Conservation (phyloP, 2,888 invertebrate species). For the Ypsolopha sequella region DNA sequence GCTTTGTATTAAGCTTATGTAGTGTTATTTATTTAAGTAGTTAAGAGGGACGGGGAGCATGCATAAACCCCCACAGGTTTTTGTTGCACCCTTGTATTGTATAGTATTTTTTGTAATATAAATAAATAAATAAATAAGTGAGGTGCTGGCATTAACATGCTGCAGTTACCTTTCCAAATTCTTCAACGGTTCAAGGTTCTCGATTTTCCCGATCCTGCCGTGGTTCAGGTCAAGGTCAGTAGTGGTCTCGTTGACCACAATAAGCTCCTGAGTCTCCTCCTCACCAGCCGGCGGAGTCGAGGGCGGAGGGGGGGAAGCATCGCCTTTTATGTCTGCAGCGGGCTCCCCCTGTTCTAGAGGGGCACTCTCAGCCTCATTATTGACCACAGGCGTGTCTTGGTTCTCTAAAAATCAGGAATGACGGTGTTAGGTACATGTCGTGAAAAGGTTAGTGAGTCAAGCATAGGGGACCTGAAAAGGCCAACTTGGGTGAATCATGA, state of each 20-base stretch:
- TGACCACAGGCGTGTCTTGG: slow-evolving; percentile 6
- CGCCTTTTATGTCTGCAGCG: slow-evolving; percentile 1
- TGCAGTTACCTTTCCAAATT: slow-evolving; percentile 76
- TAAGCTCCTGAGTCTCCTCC: slow-evolving; percentile 69
- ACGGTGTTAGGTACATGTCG: no score
- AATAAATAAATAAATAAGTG: background rate
- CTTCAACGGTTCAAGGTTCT: slow-evolving; percentile 83
- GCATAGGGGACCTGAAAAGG: no score
- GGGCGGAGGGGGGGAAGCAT: slow-evolving; percentile 25
- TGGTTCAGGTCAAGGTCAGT: slow-evolving; percentile 91
- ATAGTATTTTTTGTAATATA: no score
- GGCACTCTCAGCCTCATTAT: background rate
- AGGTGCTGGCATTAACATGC: no score
- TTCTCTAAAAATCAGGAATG: background rate
- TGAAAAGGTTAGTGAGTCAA: background rate
- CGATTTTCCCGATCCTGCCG: slow-evolving; percentile 85
- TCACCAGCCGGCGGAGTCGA: slow-evolving; percentile 35
- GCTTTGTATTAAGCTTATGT: background rate
- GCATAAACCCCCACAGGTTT: no score
- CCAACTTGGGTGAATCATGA: no score
- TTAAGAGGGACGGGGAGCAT: background rate
- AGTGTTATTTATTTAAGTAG: background rate
- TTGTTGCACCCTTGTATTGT: no score
- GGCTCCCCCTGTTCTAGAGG: background rate
- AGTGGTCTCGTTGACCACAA: slow-evolving; percentile 75